Evolutionary conservation across 2,888 invertebrate species (phyloP), one percentile per base, ranked within the genome.

Genomic region (Harmothoe impar): DNA sequence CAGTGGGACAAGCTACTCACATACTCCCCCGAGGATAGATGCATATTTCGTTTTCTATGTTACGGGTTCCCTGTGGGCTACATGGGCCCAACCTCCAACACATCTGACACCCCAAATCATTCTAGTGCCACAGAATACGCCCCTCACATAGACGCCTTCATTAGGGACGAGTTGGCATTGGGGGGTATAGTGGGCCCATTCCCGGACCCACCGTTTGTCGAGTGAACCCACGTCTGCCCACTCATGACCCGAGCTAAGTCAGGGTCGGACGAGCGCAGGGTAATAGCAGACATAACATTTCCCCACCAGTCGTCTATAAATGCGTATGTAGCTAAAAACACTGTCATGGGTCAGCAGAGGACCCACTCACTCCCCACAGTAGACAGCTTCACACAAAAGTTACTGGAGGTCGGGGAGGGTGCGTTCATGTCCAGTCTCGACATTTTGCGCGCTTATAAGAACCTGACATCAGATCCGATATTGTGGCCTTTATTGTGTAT

Each of bases 41-140:
- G n/a, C 23, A 12, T 68, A 12, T n/a, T 68, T 12, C 17, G n/a
- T 7, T 68, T 17, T n/a, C 12, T 68, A 15, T 7, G 25, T 12
- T 68, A 68, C n/a, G 68, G 68, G 7, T 68, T 68, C 68, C 68
- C 68, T 17, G 7, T 68, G 23, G 68, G 68, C 17, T 68, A 68
- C 68, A n/a, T 68, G 17, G 68, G 68, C 68, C 68, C 68, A n/a
- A n/a, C 68, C 17, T 68, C 68, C 68, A n/a, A 68, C 25, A 68
- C 68, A 12, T 7, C 68, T 68, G n/a, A 25, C n/a, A n/a, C n/a
- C 17, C 17, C 7, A 7, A 68, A 68, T n/a, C 17, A 68, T n/a
- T n/a, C 68, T 7, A 17, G 17, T 12, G 68, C 68, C 12, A 7
- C 7, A 7, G 23, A 68, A 7, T 25, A 68, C 68, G 17, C 23